These are phyloP conservation scores for Beris morrisii DNA, from an alignment of 2,888 invertebrate species.

Conservation along the genomic window DNA sequence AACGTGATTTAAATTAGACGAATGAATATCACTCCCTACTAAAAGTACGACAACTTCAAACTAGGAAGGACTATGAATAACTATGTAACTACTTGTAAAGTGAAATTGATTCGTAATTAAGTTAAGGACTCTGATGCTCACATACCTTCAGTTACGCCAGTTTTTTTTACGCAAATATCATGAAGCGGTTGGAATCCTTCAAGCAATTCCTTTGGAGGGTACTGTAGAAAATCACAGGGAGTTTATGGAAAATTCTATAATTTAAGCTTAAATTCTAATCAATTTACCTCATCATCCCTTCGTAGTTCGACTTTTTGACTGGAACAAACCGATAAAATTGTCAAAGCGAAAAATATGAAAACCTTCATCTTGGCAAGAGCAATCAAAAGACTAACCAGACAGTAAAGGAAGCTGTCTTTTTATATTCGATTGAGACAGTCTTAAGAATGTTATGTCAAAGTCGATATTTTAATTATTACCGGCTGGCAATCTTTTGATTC, in stretches of 20 bases:
- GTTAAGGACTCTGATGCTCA: neutral
- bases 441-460: too few relatives aligned
- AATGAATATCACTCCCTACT: neutral
- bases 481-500: too few relatives aligned
- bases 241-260: neutral
- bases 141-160: constrained; percentile 52
- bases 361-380: constrained; percentile 23
- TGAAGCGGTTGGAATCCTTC: constrained; percentile 51
- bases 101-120: too few relatives aligned
- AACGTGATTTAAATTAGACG: too few relatives aligned
- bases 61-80: too few relatives aligned
- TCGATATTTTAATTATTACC: too few relatives aligned
- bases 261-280: neutral
- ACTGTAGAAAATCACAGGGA: constrained; percentile 41
- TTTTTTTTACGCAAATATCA: constrained; percentile 49
- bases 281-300: constrained; percentile 48
- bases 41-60: neutral
- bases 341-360: constrained; percentile 31
- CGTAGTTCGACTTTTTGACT: constrained; percentile 47
- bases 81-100: too few relatives aligned
- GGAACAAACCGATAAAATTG: constrained; percentile 29
- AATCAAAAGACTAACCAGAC: too few relatives aligned
- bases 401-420: too few relatives aligned
- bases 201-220: constrained; percentile 51
- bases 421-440: too few relatives aligned